Base-by-base conservation (phyloP, 2,113 vertebrate species). In the Salvelinus sp. region DNA sequence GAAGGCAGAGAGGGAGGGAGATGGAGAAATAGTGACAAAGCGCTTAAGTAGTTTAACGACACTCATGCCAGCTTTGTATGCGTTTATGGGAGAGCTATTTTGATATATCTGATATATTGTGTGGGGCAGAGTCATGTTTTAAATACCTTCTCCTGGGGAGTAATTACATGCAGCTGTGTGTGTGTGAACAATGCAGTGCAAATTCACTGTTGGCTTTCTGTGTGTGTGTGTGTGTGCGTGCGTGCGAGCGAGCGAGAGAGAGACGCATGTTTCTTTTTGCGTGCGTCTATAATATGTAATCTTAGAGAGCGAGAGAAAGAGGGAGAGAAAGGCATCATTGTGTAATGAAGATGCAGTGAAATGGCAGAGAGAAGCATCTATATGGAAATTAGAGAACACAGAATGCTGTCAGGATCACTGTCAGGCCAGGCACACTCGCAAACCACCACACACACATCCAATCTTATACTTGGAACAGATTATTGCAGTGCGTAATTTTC, bases 111-210 rank as follows among this genome's bases (percentile, higher is more conserved):
- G 87, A 88, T 87, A 88, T 88, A 89, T 87, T 69, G 74, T 78
- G 23, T 54, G n/a, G 79, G 64, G 76, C 82, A 74, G 72, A 82
- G 74, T 74, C 82, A 70, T 84, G 83, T 83, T 85, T 88, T 90
- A 86, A 88, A 85, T 85, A 79, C 81, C 79, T 84, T 88, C 82
- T 85, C 83, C 79, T 84, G 87, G 85, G 3, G 79, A 80, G 64
- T 90, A 91, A 91, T 91, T 89, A 88, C 86, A 85, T 82, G 83
- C 89, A 91, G 90, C 88, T 91, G 90, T 80, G 44, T 30, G 44
- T 30, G 65, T 67, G 65, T 67, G 44, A 70, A 22, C n/a, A n/a
- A 16, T 4, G 28, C 69, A 12, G 58, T 3, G 4, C 50, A 54
- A 54, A 54, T 54, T 54, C n/a, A 57, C 54, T 57, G 54, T 44